These are phyloP conservation scores for Semnopithecus entellus DNA, from an alignment of 2,113 vertebrate species.

Conservation along the genomic window DNA sequence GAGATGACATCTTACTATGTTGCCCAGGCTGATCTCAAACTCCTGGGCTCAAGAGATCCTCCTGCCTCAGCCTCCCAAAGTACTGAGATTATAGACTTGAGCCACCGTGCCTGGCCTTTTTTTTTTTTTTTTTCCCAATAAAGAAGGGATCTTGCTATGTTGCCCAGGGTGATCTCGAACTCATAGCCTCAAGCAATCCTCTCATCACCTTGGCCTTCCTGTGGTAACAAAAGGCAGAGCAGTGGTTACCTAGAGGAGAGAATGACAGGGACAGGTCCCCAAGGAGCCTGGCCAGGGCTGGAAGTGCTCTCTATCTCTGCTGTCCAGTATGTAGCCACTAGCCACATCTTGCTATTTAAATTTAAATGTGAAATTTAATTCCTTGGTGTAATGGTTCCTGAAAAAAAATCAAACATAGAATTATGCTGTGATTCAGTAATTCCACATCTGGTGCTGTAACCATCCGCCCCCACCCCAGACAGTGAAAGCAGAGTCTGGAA, in stretches of 20 bases:
- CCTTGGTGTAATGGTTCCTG: background rate
- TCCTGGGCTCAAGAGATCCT: background rate
- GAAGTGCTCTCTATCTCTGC: background rate
- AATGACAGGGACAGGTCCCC: background rate
- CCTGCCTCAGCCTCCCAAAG: no score
- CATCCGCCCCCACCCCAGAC: no score
- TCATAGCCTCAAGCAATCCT: no score
- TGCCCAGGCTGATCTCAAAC: background rate
- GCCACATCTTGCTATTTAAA: background rate
- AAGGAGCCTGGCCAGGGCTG: background rate
- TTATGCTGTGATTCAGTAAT: background rate
- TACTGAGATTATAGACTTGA: no score
- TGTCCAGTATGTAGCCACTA: no score
- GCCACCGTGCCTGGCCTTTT: background rate
- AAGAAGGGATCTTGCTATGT: no score
- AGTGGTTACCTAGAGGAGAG: background rate
- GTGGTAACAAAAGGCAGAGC: background rate
- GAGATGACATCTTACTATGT: background rate
- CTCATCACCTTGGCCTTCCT: no score
- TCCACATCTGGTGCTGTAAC: background rate
- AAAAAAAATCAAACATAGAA: background rate
- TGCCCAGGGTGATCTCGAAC: no score
- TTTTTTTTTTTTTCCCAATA: no score
- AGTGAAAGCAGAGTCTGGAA: background rate
- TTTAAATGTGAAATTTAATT: background rate